Evolutionary conservation across 1,140 invertebrate species (phyloP), one percentile per base, ranked within the genome.

Genomic region (Hypothenemus hampei): DNA sequence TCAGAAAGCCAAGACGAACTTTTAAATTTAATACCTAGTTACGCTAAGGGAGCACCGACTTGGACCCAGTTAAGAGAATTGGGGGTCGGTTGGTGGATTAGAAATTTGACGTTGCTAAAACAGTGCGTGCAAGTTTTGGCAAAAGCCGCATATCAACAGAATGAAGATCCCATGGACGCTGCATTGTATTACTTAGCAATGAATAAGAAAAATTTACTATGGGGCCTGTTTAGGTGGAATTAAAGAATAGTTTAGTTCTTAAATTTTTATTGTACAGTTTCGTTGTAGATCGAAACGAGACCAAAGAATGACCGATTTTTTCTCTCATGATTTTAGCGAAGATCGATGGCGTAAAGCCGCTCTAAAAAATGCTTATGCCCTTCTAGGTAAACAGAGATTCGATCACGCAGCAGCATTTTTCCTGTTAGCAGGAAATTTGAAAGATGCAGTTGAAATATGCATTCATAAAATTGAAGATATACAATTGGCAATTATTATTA

Each of bases 1-100:
- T 98, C 95, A 0, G 97, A 99, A 73, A 92, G 92, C 21, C 91
- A 97, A 73, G 94, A 97, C 67, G 97, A 98, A 72, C 73, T 99
- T 22, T 72, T 99, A 1, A 85, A 87, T 48, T 73, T 97, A 13
- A 87, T 98, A 59, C 95, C 96, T 0, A 89, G 86, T 15, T 89
- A 90, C 70, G 80, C 85, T 0, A 91, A 91, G 70, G 84, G 83
- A 52, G 84, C 84, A 63, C 82, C 87, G 0, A 90, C 85, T 16
- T 99, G 97, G 97, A 77, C 80, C n/a, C 88, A 92, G 31, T 74
- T 99, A 53, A 84, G 89, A 57, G 93, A 97, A 73, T 78, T 97
- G 31, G 91, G 96, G 37, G 85, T 93, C 7, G 97, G 93, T 7
- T 99, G 96, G 91, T 99, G 97, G 97, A 76, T 99, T 3, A 80